Evolutionary conservation across 92 coral and sea anemone genomes (phyloP).

Genomic region (Umimayanthus chanpuru): DNA sequence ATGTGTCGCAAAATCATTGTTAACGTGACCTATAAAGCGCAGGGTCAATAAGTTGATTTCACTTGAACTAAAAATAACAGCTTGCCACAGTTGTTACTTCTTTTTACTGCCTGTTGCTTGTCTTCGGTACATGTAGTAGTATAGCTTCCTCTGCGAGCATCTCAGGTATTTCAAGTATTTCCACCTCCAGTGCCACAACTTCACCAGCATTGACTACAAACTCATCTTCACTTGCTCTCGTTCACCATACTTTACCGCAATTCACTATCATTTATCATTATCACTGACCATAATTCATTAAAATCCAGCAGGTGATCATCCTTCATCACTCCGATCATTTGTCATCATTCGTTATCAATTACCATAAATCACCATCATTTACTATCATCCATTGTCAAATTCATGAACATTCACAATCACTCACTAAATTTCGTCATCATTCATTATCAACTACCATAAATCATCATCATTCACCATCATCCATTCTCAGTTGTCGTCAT

Average conservation of each 20-base stretch:
- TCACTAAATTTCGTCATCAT: no score
- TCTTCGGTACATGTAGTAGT: background rate
- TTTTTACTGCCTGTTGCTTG: background rate
- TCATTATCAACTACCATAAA: no score
- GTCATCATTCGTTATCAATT: background rate
- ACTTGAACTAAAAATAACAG: background rate
- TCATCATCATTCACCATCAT: no score
- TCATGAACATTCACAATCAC: background rate
- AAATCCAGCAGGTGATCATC: no score
- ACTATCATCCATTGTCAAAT: background rate
- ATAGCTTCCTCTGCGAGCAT: background rate
- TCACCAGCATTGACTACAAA: no score
- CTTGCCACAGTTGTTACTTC: background rate
- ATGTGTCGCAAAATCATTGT: no score
- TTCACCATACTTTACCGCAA: background rate
- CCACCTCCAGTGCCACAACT: no score
- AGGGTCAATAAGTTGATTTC: background rate
- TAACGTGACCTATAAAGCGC: background rate
- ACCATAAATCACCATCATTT: background rate
- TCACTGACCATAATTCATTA: background rate
- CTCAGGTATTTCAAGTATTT: background rate
- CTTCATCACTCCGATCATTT: no score
- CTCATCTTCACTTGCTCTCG: background rate
- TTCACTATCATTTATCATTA: background rate
- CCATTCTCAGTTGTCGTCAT: no score